Evolutionary conservation across 2,888 invertebrate genomes (phyloP).

Genomic region (Gryllus longicercus): DNA sequence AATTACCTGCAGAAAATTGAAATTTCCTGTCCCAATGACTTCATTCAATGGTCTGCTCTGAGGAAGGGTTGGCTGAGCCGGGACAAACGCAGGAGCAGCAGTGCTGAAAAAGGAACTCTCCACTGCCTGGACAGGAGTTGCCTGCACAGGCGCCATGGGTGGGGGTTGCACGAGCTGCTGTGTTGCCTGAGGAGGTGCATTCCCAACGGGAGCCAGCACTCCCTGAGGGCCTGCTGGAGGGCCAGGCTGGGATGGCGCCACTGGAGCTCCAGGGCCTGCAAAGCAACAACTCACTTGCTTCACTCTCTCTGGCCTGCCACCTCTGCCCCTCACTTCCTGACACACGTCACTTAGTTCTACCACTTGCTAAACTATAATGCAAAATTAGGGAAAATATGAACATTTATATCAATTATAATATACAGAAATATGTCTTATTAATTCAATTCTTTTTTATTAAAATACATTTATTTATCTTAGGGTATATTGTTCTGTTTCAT

Average conservation of each 20-base stretch:
- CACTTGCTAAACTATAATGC: too few species aligned
- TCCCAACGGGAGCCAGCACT: constrained; percentile 44
- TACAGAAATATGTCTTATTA: too few species aligned
- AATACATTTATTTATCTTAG: too few species aligned
- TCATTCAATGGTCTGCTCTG: constrained; percentile 36
- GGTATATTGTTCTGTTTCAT: too few species aligned
- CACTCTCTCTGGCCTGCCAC: not conserved
- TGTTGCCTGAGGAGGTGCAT: constrained; percentile 41
- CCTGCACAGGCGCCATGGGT: constrained; percentile 42
- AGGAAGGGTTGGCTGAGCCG: constrained; percentile 26
- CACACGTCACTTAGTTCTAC: too few species aligned
- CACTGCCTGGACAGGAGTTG: constrained; percentile 45
- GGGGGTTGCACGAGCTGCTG: constrained; percentile 41
- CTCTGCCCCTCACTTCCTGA: too few species aligned
- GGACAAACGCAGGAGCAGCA: constrained; percentile 25
- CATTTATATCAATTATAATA: too few species aligned
- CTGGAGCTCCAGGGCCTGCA: not conserved
- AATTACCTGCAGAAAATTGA: constrained; percentile 37
- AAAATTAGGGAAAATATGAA: too few species aligned
- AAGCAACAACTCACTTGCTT: not conserved
- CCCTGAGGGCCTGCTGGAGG: constrained; percentile 39
- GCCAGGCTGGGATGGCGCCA: not conserved
- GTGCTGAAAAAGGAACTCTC: constrained; percentile 45
- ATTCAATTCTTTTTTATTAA: too few species aligned
- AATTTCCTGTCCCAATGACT: constrained; percentile 36